Evolutionary conservation across 1,140 invertebrate genomes (phyloP).

Genomic region (Apis cerana): DNA sequence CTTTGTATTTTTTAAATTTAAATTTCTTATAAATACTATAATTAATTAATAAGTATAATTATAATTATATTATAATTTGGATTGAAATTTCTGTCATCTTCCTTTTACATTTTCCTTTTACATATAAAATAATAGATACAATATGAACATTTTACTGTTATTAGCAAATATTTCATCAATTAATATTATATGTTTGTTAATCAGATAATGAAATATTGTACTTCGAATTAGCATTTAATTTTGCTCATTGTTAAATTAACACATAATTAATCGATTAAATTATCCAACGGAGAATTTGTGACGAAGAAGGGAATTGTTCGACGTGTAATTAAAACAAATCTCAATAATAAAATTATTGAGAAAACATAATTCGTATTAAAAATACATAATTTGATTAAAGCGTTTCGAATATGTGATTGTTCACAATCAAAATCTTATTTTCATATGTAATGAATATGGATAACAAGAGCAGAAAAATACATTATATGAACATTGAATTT

Average conservation of each 20-base stretch:
- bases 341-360: background rate
- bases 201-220: background rate
- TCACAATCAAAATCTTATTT: no score
- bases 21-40: no score
- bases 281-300: background rate
- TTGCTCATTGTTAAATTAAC: background rate
- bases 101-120: no score
- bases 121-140: no score
- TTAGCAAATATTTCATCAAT: background rate
- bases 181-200: background rate
- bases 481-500: conserved; percentile 44
- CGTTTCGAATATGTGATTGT: background rate
- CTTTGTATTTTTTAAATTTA: no score
- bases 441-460: background rate
- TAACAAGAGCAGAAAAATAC: background rate
- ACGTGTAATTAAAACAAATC: background rate
- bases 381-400: background rate
- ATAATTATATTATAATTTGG: no score
- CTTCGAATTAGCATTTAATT: background rate
- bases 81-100: no score
- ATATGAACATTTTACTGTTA: background rate
- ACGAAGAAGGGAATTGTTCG: background rate
- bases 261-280: background rate
- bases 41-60: no score
- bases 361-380: background rate